These are phyloP conservation scores for Corythornis madagascariensis DNA, from an alignment of 2,113 vertebrate species.

Conservation along the genomic window DNA sequence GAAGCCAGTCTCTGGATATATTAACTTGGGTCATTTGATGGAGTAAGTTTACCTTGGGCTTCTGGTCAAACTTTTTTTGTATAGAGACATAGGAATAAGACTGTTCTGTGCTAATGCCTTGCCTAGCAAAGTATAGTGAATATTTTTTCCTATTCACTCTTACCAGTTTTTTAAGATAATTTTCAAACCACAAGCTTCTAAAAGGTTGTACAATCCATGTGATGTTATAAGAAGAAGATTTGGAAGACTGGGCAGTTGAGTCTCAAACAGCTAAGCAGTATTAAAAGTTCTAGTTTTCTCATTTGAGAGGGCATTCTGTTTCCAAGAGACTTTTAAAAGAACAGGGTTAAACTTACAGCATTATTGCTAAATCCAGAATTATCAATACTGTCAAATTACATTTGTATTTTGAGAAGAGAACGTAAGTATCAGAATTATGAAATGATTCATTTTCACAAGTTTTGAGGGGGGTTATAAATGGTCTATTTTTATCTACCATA, in stretches of 20 bases:
- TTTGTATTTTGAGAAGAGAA: conserved; percentile 49
- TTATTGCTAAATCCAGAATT: conserved; percentile 37
- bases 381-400: conserved; percentile 13
- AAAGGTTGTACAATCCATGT: neutral
- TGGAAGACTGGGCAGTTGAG: conserved; percentile 2
- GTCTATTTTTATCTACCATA: conserved; percentile 69
- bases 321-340: conserved; percentile 57
- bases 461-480: conserved; percentile 56
- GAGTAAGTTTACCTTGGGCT: neutral
- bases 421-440: conserved; percentile 12
- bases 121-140: conserved; percentile 13
- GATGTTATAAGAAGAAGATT: neutral
- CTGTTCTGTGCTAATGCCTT: neutral
- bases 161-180: conserved; percentile 19
- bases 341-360: conserved; percentile 28
- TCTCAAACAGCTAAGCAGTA: conserved; percentile 55
- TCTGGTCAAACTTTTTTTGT: neutral
- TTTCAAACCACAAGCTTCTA: neutral
- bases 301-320: conserved; percentile 61
- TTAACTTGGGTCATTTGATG: neutral
- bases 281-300: conserved; percentile 60
- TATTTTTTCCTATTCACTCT: conserved; percentile 27
- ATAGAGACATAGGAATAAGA: neutral
- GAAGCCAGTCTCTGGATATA: neutral
- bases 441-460: conserved; percentile 37